These are phyloP conservation scores for Trachelus stipa DNA, from an alignment of 2,888 invertebrate species.

Conservation along the genomic window DNA sequence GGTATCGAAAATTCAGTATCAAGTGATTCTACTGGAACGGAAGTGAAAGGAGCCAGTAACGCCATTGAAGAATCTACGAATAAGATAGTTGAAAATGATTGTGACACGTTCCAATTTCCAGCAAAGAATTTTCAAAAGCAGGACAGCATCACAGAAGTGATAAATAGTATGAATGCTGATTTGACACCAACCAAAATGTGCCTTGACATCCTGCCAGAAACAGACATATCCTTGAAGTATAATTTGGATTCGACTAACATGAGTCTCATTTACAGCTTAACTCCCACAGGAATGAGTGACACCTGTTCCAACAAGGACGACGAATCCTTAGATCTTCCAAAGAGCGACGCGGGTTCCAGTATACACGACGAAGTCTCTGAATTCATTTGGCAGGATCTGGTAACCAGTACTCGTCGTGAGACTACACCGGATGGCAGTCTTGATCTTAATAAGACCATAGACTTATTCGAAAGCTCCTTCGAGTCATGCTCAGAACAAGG, in stretches of 20 bases:
- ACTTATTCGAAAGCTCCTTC: slow-evolving; percentile 24
- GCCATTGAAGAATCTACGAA: no score
- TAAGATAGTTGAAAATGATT: no score
- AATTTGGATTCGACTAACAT: slow-evolving; percentile 50
- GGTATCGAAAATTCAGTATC: no score
- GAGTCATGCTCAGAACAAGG: slow-evolving; percentile 35
- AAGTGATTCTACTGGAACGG: no score
- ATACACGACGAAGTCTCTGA: slow-evolving; percentile 18
- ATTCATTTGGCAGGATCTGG: slow-evolving; percentile 32
- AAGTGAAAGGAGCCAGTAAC: no score
- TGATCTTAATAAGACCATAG: slow-evolving; percentile 16
- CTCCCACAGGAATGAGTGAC: slow-evolving; percentile 36
- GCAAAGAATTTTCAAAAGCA: slow-evolving; percentile 12
- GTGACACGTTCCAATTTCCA: no score
- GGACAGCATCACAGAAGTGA: slow-evolving; percentile 49
- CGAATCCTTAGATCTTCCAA: no score
- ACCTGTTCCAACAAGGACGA: no score
- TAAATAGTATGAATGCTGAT: slow-evolving; percentile 44
- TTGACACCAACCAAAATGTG: slow-evolving; percentile 41
- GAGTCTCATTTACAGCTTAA: slow-evolving; percentile 55
- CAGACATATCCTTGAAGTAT: slow-evolving; percentile 49
- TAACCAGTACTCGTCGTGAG: slow-evolving; percentile 7
- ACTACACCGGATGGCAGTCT: slow-evolving; percentile 6
- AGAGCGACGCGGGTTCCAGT: slow-evolving; percentile 6
- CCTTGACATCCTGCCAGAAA: slow-evolving; percentile 35